These are phyloP conservation scores for Balaeniceps rex DNA, from an alignment of 2,113 vertebrate species.

Conservation along the genomic window DNA sequence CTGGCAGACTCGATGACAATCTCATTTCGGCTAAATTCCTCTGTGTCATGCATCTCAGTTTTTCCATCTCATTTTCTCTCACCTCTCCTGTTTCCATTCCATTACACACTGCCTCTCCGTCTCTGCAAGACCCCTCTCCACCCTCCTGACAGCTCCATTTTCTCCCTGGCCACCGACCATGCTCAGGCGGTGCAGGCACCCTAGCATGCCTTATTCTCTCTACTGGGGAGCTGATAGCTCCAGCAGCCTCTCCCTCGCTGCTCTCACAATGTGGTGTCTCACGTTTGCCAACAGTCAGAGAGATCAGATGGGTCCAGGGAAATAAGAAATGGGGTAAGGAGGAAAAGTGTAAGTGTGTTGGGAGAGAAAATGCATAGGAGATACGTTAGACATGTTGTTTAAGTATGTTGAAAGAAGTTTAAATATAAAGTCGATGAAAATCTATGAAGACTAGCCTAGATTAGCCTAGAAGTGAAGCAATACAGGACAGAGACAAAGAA, in stretches of 20 bases:
- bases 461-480: not conserved
- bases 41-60: not conserved
- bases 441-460: not conserved
- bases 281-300: not conserved
- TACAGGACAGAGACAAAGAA: not conserved
- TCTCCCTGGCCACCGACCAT: not conserved
- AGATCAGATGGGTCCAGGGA: not conserved
- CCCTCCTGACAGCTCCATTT: not conserved
- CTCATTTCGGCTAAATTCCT: conserved; percentile 55
- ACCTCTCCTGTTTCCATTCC: conserved; percentile 57
- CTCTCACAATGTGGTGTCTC: fast-evolving
- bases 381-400: fast-evolving
- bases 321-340: not conserved
- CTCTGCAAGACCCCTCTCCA: not conserved
- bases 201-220: not conserved
- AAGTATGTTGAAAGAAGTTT: not conserved
- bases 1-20: conserved; percentile 36
- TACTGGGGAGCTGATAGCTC: not conserved
- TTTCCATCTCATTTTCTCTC: conserved; percentile 64
- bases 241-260: not conserved
- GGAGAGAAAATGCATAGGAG: not conserved
- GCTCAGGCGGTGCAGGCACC: not conserved
- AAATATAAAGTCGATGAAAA: not conserved
- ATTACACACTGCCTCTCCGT: not conserved
- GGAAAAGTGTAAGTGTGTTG: not conserved